Conservation (phyloP, 2,888 invertebrate species). For the Hyles lineata region DNA sequence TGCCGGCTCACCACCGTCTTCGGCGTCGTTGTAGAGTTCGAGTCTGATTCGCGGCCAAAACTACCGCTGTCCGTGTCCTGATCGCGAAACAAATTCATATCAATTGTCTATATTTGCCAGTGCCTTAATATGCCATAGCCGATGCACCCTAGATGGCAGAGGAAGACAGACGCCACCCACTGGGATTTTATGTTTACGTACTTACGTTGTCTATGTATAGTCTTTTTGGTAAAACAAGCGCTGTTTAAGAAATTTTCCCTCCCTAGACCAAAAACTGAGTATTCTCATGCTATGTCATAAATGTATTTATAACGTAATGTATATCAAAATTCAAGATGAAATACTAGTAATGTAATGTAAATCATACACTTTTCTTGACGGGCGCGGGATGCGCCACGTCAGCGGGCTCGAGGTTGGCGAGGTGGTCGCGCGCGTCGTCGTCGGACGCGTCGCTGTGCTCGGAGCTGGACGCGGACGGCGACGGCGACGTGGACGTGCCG, state of each 20-base stretch:
- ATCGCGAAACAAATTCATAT: neutral
- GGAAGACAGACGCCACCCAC: no score
- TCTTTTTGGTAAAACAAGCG: no score
- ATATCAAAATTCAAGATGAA: neutral
- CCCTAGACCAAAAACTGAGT: no score
- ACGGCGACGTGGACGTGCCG: conserved; percentile 87
- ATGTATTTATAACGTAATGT: no score
- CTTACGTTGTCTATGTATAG: no score
- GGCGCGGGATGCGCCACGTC: conserved; percentile 57
- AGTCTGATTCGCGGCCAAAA: conserved; percentile 91
- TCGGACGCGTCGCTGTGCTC: conserved; percentile 78
- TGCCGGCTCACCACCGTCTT: conserved; percentile 88
- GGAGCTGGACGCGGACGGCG: conserved; percentile 89
- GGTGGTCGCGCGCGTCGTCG: conserved; percentile 64
- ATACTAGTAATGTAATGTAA: neutral
- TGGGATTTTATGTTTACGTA: no score
- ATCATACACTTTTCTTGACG: conserved; percentile 76
- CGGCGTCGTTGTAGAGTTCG: conserved; percentile 90
- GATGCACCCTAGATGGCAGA: no score
- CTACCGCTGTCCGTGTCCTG: conserved; percentile 84
- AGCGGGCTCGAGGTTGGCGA: conserved; percentile 37
- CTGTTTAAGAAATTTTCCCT: no score
- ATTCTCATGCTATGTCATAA: no score
- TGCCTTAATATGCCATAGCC: no score
- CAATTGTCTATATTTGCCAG: no score